These are phyloP conservation scores for Sarcoramphus papa DNA, from an alignment of 2,797 vertebrate species.

Conservation along the genomic window DNA sequence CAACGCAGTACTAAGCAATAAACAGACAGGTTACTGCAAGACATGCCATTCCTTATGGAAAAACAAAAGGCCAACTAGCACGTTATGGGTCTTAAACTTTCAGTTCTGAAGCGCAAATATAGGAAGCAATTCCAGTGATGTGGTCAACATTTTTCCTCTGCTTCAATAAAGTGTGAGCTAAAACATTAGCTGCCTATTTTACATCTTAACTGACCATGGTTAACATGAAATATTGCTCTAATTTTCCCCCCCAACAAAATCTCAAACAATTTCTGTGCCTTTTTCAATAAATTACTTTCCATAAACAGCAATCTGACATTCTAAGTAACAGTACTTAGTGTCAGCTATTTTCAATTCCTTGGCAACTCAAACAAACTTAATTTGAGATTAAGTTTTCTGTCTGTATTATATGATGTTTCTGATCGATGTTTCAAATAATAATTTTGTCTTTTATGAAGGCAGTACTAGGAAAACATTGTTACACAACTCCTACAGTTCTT, in stretches of 20 bases:
- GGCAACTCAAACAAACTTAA: not conserved
- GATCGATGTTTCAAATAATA: not conserved
- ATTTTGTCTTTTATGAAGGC: not conserved
- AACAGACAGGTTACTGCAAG: not conserved
- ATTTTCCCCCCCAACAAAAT: not conserved
- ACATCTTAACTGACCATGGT: not conserved
- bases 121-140: not conserved
- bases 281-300: not conserved
- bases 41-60: not conserved
- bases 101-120: not conserved
- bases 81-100: not conserved
- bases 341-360: not conserved
- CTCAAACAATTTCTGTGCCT: not conserved
- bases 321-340: not conserved
- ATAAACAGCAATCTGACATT: not conserved
- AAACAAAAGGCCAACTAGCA: not conserved
- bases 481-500: not conserved
- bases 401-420: not conserved
- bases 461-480: not conserved
- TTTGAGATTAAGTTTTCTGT: not conserved
- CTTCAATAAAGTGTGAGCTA: not conserved
- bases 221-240: not conserved
- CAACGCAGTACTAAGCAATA: not conserved
- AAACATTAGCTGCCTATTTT: not conserved
- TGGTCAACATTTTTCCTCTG: not conserved